Evolutionary conservation across 2,888 invertebrate species (phyloP).

Genomic region (Sesamia inferens): DNA sequence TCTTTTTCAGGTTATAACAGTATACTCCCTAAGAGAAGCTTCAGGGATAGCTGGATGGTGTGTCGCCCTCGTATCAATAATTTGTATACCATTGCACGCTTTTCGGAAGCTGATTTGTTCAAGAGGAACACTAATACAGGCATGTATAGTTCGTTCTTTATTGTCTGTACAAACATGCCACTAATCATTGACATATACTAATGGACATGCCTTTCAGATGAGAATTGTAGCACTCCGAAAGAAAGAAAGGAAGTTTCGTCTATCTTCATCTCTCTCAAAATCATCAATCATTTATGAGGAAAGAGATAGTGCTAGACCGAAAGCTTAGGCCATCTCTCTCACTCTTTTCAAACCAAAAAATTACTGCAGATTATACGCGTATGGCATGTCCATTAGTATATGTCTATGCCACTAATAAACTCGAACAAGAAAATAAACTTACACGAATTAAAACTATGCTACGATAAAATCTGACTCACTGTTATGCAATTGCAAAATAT

Average conservation of each 20-base stretch:
- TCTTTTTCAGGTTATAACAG: slow-evolving; percentile 91
- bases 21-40: slow-evolving; percentile 90
- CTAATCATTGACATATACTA: slow-evolving; percentile 13
- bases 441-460: slow-evolving; percentile 30
- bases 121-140: slow-evolving; percentile 82
- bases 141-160: slow-evolving; percentile 63
- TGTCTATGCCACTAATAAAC: slow-evolving; percentile 42
- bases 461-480: slow-evolving; percentile 33
- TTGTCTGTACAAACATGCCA: slow-evolving; percentile 51
- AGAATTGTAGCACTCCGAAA: no score
- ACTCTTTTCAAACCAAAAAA: no score
- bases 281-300: no score
- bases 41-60: slow-evolving; percentile 91
- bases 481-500: slow-evolving; percentile 46
- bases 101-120: slow-evolving; percentile 89
- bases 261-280: no score
- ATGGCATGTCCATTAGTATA: no score
- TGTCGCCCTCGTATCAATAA: slow-evolving; percentile 92
- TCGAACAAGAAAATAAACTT: slow-evolving; percentile 43
- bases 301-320: no score
- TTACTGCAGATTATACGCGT: no score
- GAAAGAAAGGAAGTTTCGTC: no score
- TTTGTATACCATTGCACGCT: slow-evolving; percentile 92
- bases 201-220: no score
- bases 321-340: no score